phyloP scores from a whole-genome alignment of 2,888 invertebrate genomes.

The Troides oblongomaculatus region DNA sequence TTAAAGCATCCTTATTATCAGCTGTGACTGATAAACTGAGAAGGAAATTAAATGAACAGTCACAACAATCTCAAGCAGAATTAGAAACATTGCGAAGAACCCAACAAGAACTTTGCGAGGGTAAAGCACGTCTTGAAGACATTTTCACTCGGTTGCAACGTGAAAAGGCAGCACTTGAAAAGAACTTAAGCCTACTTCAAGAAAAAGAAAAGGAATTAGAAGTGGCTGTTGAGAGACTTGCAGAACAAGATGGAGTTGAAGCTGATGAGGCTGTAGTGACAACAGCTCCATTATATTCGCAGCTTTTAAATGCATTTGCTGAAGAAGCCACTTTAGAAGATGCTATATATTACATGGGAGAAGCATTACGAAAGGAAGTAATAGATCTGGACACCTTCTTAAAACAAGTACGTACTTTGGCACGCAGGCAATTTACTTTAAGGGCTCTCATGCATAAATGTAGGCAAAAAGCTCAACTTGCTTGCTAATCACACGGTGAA shows the following conservation, averaged over 20 bases:
- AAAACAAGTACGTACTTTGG: constrained; percentile 96
- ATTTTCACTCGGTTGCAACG: constrained; percentile 88
- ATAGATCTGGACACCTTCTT: constrained; percentile 98
- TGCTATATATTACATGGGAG: constrained; percentile 98
- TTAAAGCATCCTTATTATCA: constrained; percentile 94
- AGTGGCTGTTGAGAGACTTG: constrained; percentile 87
- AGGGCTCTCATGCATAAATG: constrained; percentile 98
- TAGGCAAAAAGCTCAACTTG: constrained; percentile 94
- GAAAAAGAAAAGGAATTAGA: constrained; percentile 94
- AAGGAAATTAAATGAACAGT: constrained; percentile 91
- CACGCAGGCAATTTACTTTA: constrained; percentile 97
- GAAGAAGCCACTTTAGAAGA: constrained; percentile 99
- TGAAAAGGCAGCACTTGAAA: constrained; percentile 90
- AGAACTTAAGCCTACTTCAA: constrained; percentile 89
- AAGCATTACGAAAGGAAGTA: constrained; percentile 93
- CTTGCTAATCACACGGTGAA: constrained; percentile 74
- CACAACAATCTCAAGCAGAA: constrained; percentile 94
- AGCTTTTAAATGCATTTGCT: constrained; percentile 96
- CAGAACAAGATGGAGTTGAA: constrained; percentile 90
- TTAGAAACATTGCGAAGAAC: constrained; percentile 92
- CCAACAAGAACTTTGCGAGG: constrained; percentile 91
- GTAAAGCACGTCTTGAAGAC: constrained; percentile 89
- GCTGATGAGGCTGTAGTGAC: constrained; percentile 98
- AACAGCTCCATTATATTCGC: constrained; percentile 96
- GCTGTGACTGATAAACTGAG: constrained; percentile 97